phyloP scores from a whole-genome alignment of 2,113 vertebrate genomes.

The Microtus ochrogaster region DNA sequence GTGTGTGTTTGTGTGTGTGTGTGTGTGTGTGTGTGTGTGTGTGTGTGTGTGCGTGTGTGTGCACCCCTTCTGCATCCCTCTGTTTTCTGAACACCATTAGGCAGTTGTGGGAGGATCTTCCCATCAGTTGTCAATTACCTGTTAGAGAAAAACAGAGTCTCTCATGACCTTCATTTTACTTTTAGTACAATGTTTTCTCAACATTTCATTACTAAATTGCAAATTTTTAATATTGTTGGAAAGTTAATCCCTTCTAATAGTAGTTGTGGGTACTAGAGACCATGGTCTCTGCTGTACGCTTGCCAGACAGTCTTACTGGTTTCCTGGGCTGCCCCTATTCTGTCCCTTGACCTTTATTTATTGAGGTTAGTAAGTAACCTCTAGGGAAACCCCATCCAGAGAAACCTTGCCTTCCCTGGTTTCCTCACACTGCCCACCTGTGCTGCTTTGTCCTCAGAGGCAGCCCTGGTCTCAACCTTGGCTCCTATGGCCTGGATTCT shows the following conservation, averaged over 20 bases:
- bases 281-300: not conserved
- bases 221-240: not conserved
- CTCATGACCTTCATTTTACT: not conserved
- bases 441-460: not conserved
- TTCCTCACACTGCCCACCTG: not conserved
- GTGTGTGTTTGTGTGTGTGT: no score
- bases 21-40: no score
- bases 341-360: slow-evolving; percentile 57
- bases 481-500: not conserved
- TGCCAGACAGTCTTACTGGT: not conserved
- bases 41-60: no score
- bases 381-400: not conserved
- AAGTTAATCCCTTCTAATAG: slow-evolving; percentile 6
- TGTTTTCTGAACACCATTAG: not conserved
- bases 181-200: not conserved
- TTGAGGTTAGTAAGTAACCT: slow-evolving; percentile 64
- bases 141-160: not conserved
- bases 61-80: not conserved
- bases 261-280: not conserved
- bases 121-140: not conserved
- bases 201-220: slow-evolving; percentile 3
- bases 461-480: not conserved
- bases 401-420: not conserved
- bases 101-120: not conserved
- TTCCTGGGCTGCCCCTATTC: slow-evolving; percentile 4